Evolutionary conservation across 2,113 vertebrate species (phyloP).

Genomic region (Hippocampus abdominalis): DNA sequence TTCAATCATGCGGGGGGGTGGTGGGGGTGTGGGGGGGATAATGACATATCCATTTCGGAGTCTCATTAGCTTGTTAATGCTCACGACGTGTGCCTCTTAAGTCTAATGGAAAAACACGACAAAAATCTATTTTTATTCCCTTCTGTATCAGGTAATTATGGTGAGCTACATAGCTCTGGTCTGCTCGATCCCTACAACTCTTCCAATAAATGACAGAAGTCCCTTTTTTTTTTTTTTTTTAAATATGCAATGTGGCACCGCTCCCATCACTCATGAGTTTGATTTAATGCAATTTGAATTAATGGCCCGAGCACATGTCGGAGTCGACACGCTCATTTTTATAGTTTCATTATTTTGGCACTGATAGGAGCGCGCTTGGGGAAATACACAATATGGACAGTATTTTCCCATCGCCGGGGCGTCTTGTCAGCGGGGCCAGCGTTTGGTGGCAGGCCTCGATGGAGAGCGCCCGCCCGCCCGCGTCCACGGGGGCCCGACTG

Average conservation of each 20-base stretch:
- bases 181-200: background rate
- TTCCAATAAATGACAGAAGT: background rate
- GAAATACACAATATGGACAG: no score
- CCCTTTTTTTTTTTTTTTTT: no score
- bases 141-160: slow-evolving; percentile 8
- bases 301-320: background rate
- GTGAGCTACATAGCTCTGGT: background rate
- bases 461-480: no score
- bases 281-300: slow-evolving; percentile 6
- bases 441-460: no score
- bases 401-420: no score
- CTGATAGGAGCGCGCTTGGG: background rate
- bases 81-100: background rate
- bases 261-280: slow-evolving; percentile 6
- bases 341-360: background rate
- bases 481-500: no score
- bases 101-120: slow-evolving; percentile 9
- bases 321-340: background rate
- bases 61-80: slow-evolving; percentile 4
- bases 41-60: background rate
- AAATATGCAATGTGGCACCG: slow-evolving; percentile 8
- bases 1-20: background rate
- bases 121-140: slow-evolving; percentile 1
- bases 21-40: background rate
- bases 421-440: no score